Percentiles rank a stretch among this genome's conserved stretches.
Conservation (phyloP, 2,888 invertebrate genomes). For the Dione vanillae region DNA sequence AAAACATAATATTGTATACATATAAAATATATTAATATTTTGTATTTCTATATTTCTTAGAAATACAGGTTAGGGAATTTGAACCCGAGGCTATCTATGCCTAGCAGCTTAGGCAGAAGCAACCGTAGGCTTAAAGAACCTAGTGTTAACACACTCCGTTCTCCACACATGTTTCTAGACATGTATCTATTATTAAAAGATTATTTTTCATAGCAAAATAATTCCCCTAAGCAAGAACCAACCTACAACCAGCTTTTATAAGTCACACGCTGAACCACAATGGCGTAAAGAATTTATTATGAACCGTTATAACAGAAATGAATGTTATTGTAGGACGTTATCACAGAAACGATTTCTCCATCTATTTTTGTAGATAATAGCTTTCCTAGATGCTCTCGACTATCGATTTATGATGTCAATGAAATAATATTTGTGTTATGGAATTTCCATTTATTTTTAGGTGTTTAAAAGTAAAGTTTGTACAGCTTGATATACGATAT, state of each 20-base stretch:
- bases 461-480: no score
- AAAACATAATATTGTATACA: no score
- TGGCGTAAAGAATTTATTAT: neutral
- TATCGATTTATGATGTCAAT: constrained; percentile 7
- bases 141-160: neutral
- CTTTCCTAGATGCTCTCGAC: constrained; percentile 4
- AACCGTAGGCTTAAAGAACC: no score
- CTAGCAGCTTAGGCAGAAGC: no score
- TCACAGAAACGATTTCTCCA: neutral
- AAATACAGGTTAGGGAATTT: no score
- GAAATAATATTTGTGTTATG: constrained; percentile 4
- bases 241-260: neutral
- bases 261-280: neutral
- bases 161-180: no score
- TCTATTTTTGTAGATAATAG: constrained; percentile 25
- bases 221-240: neutral
- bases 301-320: constrained; percentile 2
- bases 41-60: no score
- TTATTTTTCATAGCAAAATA: no score
- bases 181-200: no score
- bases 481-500: no score
- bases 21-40: no score
- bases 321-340: constrained; percentile 16
- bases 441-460: neutral
- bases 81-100: no score